Conservation (phyloP, 2,797 vertebrate species). For the Cebuella pygmaea region DNA sequence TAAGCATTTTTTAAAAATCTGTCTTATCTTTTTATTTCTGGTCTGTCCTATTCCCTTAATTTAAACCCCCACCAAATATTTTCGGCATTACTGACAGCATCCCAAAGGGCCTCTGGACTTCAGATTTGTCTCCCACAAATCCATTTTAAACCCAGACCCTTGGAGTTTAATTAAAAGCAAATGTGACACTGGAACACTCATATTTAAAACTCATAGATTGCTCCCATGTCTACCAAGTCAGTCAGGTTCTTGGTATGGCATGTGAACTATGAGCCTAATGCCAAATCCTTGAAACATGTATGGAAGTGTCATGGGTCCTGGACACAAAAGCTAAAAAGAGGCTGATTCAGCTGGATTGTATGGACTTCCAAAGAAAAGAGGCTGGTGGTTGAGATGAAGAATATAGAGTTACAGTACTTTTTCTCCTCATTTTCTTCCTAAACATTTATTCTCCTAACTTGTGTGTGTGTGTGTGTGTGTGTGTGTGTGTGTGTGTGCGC, state of each 20-base stretch:
- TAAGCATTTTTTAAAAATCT: not conserved
- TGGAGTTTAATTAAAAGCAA: not conserved
- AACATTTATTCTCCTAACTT: not conserved
- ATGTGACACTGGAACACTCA: not conserved
- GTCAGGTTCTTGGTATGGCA: not conserved
- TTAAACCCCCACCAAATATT: not conserved
- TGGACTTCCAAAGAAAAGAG: not conserved
- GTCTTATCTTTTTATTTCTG: not conserved
- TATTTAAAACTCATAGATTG: not conserved
- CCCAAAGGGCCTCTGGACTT: not conserved
- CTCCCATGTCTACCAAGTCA: not conserved
- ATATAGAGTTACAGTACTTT: not conserved
- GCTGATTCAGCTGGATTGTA: not conserved
- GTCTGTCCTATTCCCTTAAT: not conserved
- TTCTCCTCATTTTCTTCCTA: not conserved
- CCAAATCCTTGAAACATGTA: not conserved
- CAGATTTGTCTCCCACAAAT: not conserved
- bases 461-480: accelerated
- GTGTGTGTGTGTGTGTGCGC: not conserved
- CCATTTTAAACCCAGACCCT: not conserved
- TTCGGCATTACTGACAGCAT: not conserved
- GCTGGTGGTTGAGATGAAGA: not conserved
- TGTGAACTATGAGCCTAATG: not conserved
- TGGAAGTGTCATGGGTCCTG: not conserved
- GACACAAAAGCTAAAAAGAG: not conserved